These are phyloP conservation scores for Ecliptopera silaceata DNA, from an alignment of 2,888 invertebrate genomes.

Conservation along the genomic window DNA sequence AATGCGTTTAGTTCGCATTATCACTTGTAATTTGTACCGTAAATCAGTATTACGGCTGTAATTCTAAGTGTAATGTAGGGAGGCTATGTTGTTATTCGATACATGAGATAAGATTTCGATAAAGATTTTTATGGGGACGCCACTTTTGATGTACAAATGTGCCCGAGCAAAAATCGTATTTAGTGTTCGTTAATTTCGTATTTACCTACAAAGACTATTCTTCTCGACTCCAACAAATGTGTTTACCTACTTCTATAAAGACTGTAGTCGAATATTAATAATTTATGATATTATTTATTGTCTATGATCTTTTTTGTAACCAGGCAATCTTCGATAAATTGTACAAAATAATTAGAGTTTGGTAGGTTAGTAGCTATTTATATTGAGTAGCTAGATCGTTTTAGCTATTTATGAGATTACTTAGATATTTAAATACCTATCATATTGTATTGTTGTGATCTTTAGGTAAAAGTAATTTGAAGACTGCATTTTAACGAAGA, in stretches of 20 bases:
- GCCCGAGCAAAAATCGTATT: constrained; percentile 56
- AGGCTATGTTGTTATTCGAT: constrained; percentile 63
- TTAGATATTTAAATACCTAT: constrained; percentile 67
- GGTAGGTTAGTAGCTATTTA: constrained; percentile 74
- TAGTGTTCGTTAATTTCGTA: constrained; percentile 63
- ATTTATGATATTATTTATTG: constrained; percentile 77
- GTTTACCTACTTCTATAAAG: constrained; percentile 70
- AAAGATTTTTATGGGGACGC: constrained; percentile 52
- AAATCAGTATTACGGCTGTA: constrained; percentile 71
- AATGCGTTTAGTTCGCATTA: constrained; percentile 55
- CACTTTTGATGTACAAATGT: constrained; percentile 47
- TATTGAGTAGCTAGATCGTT: constrained; percentile 65
- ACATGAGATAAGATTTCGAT: constrained; percentile 41
- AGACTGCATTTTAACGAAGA: constrained; percentile 77
- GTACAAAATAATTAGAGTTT: constrained; percentile 76
- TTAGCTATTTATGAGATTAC: constrained; percentile 82
- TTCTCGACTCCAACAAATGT: constrained; percentile 54
- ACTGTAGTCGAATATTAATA: constrained; percentile 77
- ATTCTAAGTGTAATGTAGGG: constrained; percentile 65
- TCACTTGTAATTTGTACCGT: constrained; percentile 60
- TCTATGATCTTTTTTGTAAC: constrained; percentile 68
- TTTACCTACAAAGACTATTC: constrained; percentile 60
- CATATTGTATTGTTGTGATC: constrained; percentile 77
- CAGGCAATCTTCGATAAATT: constrained; percentile 70
- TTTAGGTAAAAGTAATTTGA: constrained; percentile 66